Evolutionary conservation across 2,888 invertebrate species (phyloP).

Genomic region (Ophioninae sp.): DNA sequence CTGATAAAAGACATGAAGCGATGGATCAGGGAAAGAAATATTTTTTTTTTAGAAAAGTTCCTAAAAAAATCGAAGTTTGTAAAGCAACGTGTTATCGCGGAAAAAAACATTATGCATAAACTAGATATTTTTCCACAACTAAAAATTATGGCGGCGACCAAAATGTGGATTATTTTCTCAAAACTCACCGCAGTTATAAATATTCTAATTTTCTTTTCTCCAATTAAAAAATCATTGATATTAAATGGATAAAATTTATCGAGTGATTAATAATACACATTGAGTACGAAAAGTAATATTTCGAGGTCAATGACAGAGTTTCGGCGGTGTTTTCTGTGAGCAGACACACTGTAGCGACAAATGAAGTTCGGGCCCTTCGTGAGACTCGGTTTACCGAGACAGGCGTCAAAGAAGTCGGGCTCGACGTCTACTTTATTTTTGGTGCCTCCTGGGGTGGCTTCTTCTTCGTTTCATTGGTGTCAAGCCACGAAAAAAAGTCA

Average conservation of each 20-base stretch:
- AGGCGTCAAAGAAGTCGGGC: conserved; percentile 19
- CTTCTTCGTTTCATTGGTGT: conserved; percentile 59
- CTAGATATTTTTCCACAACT: too few species aligned
- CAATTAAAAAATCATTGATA: too few species aligned
- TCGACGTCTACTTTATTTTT: conserved; percentile 75
- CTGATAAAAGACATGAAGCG: too few species aligned
- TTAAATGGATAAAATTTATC: background rate
- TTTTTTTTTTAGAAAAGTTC: too few species aligned
- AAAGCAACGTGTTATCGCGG: too few species aligned
- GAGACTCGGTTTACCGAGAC: conserved; percentile 8
- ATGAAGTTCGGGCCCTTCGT: conserved; percentile 14
- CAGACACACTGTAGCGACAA: background rate
- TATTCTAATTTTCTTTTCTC: background rate
- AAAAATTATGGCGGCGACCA: too few species aligned
- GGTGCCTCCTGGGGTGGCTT: conserved; percentile 72
- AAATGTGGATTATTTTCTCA: too few species aligned
- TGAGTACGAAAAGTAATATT: background rate
- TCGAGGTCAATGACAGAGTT: conserved; percentile 13
- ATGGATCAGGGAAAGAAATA: too few species aligned
- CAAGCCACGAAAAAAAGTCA: conserved; percentile 52
- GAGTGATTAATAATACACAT: background rate
- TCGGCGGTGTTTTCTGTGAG: background rate
- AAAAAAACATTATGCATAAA: too few species aligned
- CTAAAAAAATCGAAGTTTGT: background rate
- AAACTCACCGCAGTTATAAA: too few species aligned